Evolutionary conservation across 2,888 invertebrate species (phyloP).

Genomic region (Drosophila mayaguana): DNA sequence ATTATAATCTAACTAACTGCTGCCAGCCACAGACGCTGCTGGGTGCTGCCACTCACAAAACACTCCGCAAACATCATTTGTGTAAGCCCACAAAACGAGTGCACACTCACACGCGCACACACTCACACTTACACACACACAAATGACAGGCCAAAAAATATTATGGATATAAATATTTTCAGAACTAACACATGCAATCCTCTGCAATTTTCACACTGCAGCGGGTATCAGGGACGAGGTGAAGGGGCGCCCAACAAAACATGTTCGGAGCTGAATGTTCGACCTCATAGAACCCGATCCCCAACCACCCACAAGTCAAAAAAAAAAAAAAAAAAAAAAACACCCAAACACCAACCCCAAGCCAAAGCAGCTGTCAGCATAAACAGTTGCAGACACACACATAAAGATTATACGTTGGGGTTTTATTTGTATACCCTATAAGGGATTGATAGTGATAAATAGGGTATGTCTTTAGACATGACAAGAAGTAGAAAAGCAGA

Average conservation of each 20-base stretch:
- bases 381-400: slow-evolving; percentile 76
- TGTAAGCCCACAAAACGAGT: slow-evolving; percentile 47
- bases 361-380: slow-evolving; percentile 68
- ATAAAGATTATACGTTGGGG: slow-evolving; percentile 63
- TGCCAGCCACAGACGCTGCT: slow-evolving; percentile 66
- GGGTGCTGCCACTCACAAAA: slow-evolving; percentile 65
- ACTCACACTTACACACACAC: slow-evolving; percentile 6
- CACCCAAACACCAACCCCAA: slow-evolving; percentile 13
- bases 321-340: not conserved
- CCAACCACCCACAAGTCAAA: not conserved
- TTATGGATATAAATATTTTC: slow-evolving; percentile 75
- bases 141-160: slow-evolving; percentile 68
- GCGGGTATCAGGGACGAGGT: slow-evolving; percentile 9
- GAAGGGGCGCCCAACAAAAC: slow-evolving; percentile 26
- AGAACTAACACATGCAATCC: slow-evolving; percentile 70
- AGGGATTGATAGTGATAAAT: not conserved
- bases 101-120: slow-evolving; percentile 6
- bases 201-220: slow-evolving; percentile 74
- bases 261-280: slow-evolving; percentile 36
- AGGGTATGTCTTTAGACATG: not conserved
- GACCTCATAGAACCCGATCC: not conserved
- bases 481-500: too few relatives aligned
- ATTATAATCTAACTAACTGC: slow-evolving; percentile 62
- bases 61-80: slow-evolving; percentile 68
- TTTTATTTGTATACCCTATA: slow-evolving; percentile 29